Percentiles rank a stretch among this genome's conserved stretches.
phyloP scores from a whole-genome alignment of 2,888 invertebrate genomes.

The Stegophylla sp. region DNA sequence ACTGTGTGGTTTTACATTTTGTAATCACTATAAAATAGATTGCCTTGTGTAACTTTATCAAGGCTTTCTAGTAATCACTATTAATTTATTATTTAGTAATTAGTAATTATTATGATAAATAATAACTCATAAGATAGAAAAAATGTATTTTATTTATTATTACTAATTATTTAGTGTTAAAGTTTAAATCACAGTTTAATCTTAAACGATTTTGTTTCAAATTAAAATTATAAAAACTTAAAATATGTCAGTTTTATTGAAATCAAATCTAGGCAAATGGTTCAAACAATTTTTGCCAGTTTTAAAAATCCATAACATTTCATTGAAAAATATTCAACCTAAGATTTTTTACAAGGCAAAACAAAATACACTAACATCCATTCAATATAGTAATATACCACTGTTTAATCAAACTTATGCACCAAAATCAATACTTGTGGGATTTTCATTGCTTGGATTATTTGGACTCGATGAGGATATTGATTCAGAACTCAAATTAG shows the following conservation, averaged over 20 bases:
- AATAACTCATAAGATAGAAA: too few relatives aligned
- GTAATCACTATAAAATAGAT: too few relatives aligned
- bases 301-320: not conserved
- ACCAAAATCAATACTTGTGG: not conserved
- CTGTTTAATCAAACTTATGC: not conserved
- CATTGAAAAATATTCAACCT: not conserved
- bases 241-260: constrained; percentile 18
- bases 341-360: not conserved
- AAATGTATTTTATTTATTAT: too few relatives aligned
- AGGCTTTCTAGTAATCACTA: too few relatives aligned
- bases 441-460: constrained; percentile 68
- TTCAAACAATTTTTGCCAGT: constrained; percentile 13
- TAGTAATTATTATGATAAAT: too few relatives aligned
- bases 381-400: not conserved
- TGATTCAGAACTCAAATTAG: constrained; percentile 75
- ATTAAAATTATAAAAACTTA: too few relatives aligned
- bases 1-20: too few relatives aligned
- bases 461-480: constrained; percentile 71
- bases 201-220: too few relatives aligned
- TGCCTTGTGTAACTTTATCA: too few relatives aligned
- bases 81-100: too few relatives aligned
- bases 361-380: not conserved
- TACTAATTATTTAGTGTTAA: too few relatives aligned
- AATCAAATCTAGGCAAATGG: constrained; percentile 1
- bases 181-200: too few relatives aligned